phyloP scores from a whole-genome alignment of 2,888 invertebrate species.

The Venusia cambrica region DNA sequence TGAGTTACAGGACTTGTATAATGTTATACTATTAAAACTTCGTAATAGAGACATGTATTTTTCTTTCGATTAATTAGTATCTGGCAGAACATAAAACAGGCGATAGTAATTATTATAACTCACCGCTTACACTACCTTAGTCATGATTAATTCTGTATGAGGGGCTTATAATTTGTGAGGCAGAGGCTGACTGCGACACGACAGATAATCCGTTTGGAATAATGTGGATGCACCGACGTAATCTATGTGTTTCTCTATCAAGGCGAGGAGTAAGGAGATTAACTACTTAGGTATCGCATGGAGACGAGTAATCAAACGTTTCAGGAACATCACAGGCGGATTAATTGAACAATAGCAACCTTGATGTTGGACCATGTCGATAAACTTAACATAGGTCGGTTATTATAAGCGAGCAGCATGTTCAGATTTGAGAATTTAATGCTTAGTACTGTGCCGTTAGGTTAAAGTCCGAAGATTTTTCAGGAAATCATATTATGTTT shows the following conservation, averaged over 20 bases:
- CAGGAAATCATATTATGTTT: constrained; percentile 11
- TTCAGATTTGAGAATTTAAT: no score
- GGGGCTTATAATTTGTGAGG: constrained; percentile 44
- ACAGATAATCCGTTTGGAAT: constrained; percentile 55
- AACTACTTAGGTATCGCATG: constrained; percentile 41
- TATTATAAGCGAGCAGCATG: constrained; percentile 10
- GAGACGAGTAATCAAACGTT: constrained; percentile 28
- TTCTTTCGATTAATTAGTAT: constrained; percentile 12
- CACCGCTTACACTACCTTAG: constrained; percentile 22
- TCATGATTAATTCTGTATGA: constrained; percentile 46
- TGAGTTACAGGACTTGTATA: constrained; percentile 13
- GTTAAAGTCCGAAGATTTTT: no score
- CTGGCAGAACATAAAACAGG: constrained; percentile 5
- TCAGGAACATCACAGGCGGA: constrained; percentile 28
- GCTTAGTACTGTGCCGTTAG: no score
- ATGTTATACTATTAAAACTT: constrained; percentile 15
- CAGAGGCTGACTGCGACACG: constrained; percentile 45
- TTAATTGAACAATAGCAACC: constrained; percentile 30
- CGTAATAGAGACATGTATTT: constrained; percentile 9
- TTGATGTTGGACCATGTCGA: constrained; percentile 14
- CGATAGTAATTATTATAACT: constrained; percentile 23
- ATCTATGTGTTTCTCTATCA: constrained; percentile 54
- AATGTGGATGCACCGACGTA: constrained; percentile 56
- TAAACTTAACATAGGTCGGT: constrained; percentile 9
- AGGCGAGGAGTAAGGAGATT: constrained; percentile 53